These are phyloP conservation scores for Xanthostigma xanthostigma DNA, from an alignment of 2,888 invertebrate genomes.

Conservation along the genomic window DNA sequence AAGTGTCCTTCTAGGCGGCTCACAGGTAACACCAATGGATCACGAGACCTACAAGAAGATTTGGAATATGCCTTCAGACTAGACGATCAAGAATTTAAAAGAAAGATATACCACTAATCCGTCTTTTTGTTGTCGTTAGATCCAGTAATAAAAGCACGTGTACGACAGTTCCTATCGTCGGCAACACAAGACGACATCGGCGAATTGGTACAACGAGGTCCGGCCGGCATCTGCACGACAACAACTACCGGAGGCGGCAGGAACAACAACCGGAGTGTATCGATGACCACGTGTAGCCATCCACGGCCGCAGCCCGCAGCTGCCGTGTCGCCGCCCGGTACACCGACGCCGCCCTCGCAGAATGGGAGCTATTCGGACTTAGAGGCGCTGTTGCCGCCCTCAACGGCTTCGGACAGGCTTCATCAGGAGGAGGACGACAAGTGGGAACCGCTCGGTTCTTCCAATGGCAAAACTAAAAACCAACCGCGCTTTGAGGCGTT, in stretches of 20 bases:
- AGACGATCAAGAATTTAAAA: too few species aligned
- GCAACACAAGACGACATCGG: slow-evolving; percentile 31
- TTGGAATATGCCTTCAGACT: too few species aligned
- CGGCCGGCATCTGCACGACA: slow-evolving; percentile 29
- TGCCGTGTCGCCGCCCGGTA: slow-evolving; percentile 21
- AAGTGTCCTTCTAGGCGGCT: too few species aligned
- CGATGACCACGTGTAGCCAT: slow-evolving; percentile 29
- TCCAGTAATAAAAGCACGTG: slow-evolving; percentile 72
- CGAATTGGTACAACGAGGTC: slow-evolving; percentile 30
- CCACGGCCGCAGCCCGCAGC: slow-evolving; percentile 12
- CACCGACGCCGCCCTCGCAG: slow-evolving; percentile 28
- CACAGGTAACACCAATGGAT: too few species aligned
- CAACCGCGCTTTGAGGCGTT: slow-evolving; percentile 72
- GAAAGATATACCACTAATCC: too few species aligned
- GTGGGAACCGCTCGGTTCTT: slow-evolving; percentile 35
- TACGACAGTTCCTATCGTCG: slow-evolving; percentile 54
- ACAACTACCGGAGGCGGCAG: slow-evolving; percentile 36
- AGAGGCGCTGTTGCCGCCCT: slow-evolving; percentile 27
- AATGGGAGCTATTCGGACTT: slow-evolving; percentile 41
- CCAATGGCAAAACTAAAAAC: slow-evolving; percentile 21
- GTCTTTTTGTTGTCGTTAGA: slow-evolving; percentile 34
- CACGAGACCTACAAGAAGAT: too few species aligned
- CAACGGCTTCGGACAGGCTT: slow-evolving; percentile 22
- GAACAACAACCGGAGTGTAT: slow-evolving; percentile 25
- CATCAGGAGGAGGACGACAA: slow-evolving; percentile 34